A percentile compares a stretch with the other conserved stretches of the same genome.
Conservation (phyloP, 2,113 vertebrate species). For the Chlorocebus sabaeus region DNA sequence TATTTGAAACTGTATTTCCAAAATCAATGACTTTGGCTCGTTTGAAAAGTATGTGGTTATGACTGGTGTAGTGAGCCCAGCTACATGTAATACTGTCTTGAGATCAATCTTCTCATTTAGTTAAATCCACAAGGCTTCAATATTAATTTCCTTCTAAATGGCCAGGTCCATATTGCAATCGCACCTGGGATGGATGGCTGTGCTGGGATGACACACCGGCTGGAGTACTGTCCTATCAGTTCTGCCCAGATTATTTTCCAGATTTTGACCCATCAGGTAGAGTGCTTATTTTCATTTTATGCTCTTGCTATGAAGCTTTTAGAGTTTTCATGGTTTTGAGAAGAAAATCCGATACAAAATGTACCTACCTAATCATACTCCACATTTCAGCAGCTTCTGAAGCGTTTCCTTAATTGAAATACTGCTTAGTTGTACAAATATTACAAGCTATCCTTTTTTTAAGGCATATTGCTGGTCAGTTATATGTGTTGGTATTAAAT, state of each 20-base stretch:
- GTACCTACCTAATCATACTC: background rate
- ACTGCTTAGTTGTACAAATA: background rate
- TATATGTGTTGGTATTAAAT: background rate
- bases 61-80: background rate
- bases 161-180: conserved; percentile 89
- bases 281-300: background rate
- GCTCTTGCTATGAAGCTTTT: background rate
- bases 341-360: background rate
- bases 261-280: conserved; percentile 96
- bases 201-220: conserved; percentile 95
- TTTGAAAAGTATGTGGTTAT: background rate
- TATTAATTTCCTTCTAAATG: conserved; percentile 27
- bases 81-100: background rate
- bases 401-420: background rate
- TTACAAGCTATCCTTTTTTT: background rate
- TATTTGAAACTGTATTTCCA: background rate
- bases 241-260: conserved; percentile 93
- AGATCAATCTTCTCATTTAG: background rate
- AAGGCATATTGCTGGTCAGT: background rate
- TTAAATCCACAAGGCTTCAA: background rate
- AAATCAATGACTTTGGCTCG: background rate
- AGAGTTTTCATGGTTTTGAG: background rate
- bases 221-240: conserved; percentile 85
- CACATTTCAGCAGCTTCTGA: background rate
- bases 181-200: conserved; percentile 94